A percentile compares a stretch with the other conserved stretches of the same genome.
These are phyloP conservation scores for Delichon dasypus DNA, from an alignment of 2,797 vertebrate species.

Conservation along the genomic window DNA sequence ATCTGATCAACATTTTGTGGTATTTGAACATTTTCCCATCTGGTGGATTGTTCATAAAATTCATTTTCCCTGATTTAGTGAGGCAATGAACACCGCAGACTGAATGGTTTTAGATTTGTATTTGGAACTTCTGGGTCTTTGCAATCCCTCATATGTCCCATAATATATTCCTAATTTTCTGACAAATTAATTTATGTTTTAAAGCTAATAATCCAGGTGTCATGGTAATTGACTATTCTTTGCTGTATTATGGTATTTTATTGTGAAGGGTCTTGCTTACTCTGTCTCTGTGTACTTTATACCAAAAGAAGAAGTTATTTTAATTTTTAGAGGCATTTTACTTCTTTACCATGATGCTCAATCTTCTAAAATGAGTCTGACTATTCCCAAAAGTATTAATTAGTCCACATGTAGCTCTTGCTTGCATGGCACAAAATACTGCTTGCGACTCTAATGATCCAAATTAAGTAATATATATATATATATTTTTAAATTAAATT, in stretches of 20 bases:
- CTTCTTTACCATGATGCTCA: conserved; percentile 2
- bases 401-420: conserved; percentile 13
- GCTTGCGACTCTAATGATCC: conserved; percentile 36
- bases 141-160: conserved; percentile 10
- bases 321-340: conserved; percentile 8
- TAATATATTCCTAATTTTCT: conserved; percentile 61
- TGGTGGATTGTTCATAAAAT: conserved; percentile 75
- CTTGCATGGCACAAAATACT: conserved; percentile 37
- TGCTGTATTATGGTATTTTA: background rate
- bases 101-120: conserved; percentile 55
- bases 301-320: background rate
- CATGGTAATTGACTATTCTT: background rate
- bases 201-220: conserved; percentile 35
- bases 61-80: conserved; percentile 74
- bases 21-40: conserved; percentile 76
- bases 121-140: conserved; percentile 29
- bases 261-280: background rate
- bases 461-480: conserved; percentile 31
- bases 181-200: conserved; percentile 54
- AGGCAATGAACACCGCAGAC: conserved; percentile 24
- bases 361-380: conserved; percentile 1
- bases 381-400: conserved; percentile 19
- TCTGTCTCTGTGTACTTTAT: background rate
- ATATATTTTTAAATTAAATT: conserved; percentile 45
- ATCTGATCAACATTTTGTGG: conserved; percentile 70